A percentile compares a stretch with the other conserved stretches of the same genome.
Evolutionary conservation across 2,797 vertebrate species (phyloP).

Genomic region (Spinus olivaceus): DNA sequence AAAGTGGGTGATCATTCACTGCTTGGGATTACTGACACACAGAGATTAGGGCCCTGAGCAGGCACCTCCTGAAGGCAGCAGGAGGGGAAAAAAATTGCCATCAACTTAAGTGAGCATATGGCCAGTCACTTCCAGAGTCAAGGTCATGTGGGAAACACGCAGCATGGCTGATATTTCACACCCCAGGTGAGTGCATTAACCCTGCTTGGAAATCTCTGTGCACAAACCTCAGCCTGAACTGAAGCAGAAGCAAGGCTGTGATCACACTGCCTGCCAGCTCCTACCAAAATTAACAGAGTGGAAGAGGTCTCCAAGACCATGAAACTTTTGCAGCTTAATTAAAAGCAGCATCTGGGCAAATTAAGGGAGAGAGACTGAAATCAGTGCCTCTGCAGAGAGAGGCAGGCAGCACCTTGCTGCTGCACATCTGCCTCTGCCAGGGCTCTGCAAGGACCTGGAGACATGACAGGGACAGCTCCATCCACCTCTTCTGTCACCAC

Average conservation of each 20-base stretch:
- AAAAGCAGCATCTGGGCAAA: slow-evolving; percentile 57
- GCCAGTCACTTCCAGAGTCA: slow-evolving; percentile 17
- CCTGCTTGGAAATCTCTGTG: slow-evolving; percentile 2
- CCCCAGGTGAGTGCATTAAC: slow-evolving; percentile 32
- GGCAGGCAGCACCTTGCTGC: slow-evolving; percentile 29
- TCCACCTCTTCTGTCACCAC: fast-evolving
- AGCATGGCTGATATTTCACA: slow-evolving; percentile 7
- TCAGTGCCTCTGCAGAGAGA: neutral
- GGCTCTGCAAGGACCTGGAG: neutral
- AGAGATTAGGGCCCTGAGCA: neutral
- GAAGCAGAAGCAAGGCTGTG: neutral
- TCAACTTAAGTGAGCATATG: slow-evolving; percentile 33
- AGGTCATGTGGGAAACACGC: slow-evolving; percentile 14
- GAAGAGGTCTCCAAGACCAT: slow-evolving; percentile 26
- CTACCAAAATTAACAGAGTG: neutral
- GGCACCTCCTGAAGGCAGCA: neutral
- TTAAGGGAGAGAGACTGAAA: slow-evolving; percentile 20
- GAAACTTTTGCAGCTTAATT: slow-evolving; percentile 46
- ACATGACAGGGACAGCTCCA: neutral
- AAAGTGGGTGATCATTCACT: neutral
- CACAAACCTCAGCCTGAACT: neutral
- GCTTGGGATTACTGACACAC: neutral
- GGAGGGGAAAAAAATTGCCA: neutral
- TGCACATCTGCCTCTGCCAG: slow-evolving; percentile 3
- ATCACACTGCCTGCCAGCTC: neutral